Evolutionary conservation across 2,888 invertebrate species (phyloP).

Genomic region (Cheilosia vulpina): DNA sequence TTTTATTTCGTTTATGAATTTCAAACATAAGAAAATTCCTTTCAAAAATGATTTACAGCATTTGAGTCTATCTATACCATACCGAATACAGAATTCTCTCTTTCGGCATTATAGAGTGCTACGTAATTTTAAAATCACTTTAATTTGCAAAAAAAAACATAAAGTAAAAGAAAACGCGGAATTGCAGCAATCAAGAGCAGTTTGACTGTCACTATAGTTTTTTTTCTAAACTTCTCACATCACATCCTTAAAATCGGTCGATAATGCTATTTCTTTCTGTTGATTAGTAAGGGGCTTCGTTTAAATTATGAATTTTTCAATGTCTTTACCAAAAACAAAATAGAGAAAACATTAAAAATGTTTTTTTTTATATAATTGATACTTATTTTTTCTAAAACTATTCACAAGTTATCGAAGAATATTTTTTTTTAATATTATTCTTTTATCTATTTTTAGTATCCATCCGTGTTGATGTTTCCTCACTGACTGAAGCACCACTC

Average conservation of each 20-base stretch:
- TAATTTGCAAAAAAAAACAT: slow-evolving; percentile 21
- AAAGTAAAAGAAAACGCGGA: slow-evolving; percentile 22
- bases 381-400: slow-evolving; percentile 21
- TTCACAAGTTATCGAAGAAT: slow-evolving; percentile 11
- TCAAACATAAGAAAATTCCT: slow-evolving; percentile 7
- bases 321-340: not conserved
- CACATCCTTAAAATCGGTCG: slow-evolving; percentile 55
- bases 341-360: slow-evolving; percentile 8
- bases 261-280: slow-evolving; percentile 34
- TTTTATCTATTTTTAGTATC: slow-evolving; percentile 67
- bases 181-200: slow-evolving; percentile 6
- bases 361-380: slow-evolving; percentile 14
- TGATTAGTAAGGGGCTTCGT: not conserved
- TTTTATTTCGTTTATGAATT: slow-evolving; percentile 17
- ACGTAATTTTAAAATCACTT: slow-evolving; percentile 28
- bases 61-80: not conserved
- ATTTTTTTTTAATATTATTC: slow-evolving; percentile 36
- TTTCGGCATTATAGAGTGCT: slow-evolving; percentile 13
- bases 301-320: not conserved
- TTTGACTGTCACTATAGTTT: slow-evolving; percentile 6
- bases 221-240: slow-evolving; percentile 43
- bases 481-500: slow-evolving; percentile 61
- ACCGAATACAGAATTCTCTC: slow-evolving; percentile 48
- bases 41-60: slow-evolving; percentile 13
- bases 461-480: slow-evolving; percentile 58